Evolutionary conservation across 53 echinoderm and acorn worm species (phyloP).

Genomic region (Luidia sarsii): DNA sequence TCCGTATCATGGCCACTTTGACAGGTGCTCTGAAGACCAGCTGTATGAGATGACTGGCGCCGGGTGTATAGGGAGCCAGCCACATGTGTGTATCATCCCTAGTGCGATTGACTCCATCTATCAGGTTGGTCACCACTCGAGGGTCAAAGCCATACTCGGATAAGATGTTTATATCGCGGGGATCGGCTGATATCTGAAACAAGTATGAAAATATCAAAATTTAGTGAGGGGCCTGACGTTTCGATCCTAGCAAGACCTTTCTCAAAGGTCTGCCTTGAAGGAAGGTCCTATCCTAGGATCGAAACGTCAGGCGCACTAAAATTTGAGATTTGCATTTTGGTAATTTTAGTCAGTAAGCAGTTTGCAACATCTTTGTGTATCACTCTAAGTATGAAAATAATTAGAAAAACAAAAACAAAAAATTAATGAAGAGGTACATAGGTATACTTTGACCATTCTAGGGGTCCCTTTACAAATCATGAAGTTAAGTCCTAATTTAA

Average conservation of each 20-base stretch:
- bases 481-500: too few species aligned
- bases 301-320: too few species aligned
- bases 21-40: slow-evolving; percentile 74
- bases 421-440: too few species aligned
- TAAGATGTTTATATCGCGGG: slow-evolving; percentile 86
- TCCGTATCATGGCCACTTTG: slow-evolving; percentile 90
- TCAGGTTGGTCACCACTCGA: slow-evolving; percentile 88
- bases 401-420: background rate
- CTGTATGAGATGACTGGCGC: slow-evolving; percentile 71
- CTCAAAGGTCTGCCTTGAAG: too few species aligned
- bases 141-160: slow-evolving; percentile 83
- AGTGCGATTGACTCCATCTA: slow-evolving; percentile 90
- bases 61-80: slow-evolving; percentile 85
- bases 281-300: too few species aligned
- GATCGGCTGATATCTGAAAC: slow-evolving; percentile 85
- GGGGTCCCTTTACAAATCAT: too few species aligned
- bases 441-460: too few species aligned
- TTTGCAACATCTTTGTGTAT: too few species aligned
- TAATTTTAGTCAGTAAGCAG: too few species aligned
- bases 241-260: too few species aligned
- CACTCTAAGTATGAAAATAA: background rate
- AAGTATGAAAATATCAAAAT: background rate
- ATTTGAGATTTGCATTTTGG: too few species aligned
- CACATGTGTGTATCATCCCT: slow-evolving; percentile 98
- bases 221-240: too few species aligned